Base-by-base conservation (phyloP, 1,140 invertebrate species). In the Campoletis sonorensis region DNA sequence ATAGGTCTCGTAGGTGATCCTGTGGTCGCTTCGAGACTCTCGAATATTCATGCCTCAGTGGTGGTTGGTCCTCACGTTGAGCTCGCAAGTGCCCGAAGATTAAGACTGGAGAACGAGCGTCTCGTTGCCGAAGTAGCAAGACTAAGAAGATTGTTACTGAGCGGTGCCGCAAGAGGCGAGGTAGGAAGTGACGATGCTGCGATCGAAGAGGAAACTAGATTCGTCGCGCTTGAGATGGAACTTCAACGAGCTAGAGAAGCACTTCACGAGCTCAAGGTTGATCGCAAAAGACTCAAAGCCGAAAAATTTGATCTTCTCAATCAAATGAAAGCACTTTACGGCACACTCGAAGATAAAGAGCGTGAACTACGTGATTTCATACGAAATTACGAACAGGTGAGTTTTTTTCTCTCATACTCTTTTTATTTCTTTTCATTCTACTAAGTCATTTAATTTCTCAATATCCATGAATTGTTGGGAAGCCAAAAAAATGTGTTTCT, bases 281-380 rank as follows among this genome's bases (percentile, higher is more conserved):
- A 98, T 91, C 94, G 97, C 70, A 98, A 98, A 90, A 93, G 97
- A 75, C 92, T 99, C 85, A 98, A 98, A 90, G 96, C 97, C 18
- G 97, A 98, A 91, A 98, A 98, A 92, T 97, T 97, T 89, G 97
- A 99, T 92, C 93, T 99, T 23, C 92, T 98, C 82, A 97, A 97
- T 88, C 97, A 99, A 92, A 98, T 98, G 95, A 98, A 98, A 91
- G 97, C 98, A 86, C 93, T 99, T 16, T 99, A 98, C 89, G 95
- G 95, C 80, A 98, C 97, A 18, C 93, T 99, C 75, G 97, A 98
- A 91, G 97, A 98, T 87, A 98, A 98, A 92, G 97, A 98, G 89
- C 96, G 96, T 82, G 97, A 98, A 91, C 92, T 98, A 18, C 93
- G 97, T 81, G 97, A 98, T 90, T 99, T 99, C 87, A 98, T 99